phyloP scores from a whole-genome alignment of 2,888 invertebrate species.

The Lampropteryx suffumata region DNA sequence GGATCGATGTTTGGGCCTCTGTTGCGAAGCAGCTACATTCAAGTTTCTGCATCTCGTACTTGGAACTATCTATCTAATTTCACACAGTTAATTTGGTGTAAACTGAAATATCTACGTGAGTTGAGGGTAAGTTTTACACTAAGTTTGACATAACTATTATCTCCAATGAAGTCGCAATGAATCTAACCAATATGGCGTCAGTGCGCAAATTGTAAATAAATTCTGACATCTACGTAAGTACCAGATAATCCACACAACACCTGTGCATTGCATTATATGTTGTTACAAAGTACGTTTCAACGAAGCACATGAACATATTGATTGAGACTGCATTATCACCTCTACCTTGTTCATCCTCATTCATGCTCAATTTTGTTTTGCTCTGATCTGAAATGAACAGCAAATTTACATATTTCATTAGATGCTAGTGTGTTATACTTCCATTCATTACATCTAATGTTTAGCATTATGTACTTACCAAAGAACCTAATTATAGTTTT shows the following conservation, averaged over 20 bases:
- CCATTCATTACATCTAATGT: no score
- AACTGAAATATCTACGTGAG: conserved; percentile 80
- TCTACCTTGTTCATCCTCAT: no score
- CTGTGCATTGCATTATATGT: background rate
- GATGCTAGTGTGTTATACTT: no score
- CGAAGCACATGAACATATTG: background rate
- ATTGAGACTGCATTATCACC: no score
- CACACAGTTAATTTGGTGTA: conserved; percentile 84
- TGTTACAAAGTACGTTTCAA: no score
- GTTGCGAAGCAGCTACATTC: conserved; percentile 85
- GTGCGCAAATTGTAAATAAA: conserved; percentile 79
- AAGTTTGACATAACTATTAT: conserved; percentile 42
- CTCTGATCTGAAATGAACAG: no score
- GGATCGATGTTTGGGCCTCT: conserved; percentile 88
- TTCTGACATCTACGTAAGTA: conserved; percentile 56
- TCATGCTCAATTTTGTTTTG: no score
- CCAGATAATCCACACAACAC: background rate
- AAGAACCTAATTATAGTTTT: no score
- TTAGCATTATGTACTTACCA: no score
- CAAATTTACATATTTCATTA: no score
- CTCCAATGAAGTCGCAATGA: conserved; percentile 64
- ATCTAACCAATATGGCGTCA: conserved; percentile 81
- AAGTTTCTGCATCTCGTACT: conserved; percentile 87
- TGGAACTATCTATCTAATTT: conserved; percentile 86
- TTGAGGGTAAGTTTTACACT: conserved; percentile 71